Percentiles rank a stretch among this genome's conserved stretches.
Evolutionary conservation across 2,888 invertebrate species (phyloP).

Genomic region (Drosophila recens): DNA sequence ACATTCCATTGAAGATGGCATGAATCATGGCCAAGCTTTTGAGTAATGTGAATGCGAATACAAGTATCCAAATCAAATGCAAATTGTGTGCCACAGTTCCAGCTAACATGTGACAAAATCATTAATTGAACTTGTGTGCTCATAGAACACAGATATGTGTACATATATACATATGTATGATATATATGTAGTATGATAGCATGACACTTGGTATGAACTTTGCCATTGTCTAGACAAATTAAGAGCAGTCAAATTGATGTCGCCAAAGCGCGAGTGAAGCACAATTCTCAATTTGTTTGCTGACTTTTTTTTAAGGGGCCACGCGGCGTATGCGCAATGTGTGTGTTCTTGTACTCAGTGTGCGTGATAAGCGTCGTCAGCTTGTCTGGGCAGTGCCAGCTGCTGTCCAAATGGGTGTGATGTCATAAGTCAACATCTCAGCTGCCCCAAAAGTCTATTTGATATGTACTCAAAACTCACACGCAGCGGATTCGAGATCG

Average conservation of each 20-base stretch:
- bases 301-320: constrained; percentile 20
- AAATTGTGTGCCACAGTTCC: constrained; percentile 45
- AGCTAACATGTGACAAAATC: constrained; percentile 61
- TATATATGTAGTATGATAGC: constrained; percentile 23
- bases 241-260: constrained; percentile 66
- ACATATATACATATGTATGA: neutral
- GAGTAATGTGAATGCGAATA: constrained; percentile 11
- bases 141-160: constrained; percentile 43
- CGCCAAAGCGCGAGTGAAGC: constrained; percentile 46
- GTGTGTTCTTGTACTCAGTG: neutral
- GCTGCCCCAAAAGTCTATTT: constrained; percentile 59
- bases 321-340: constrained; percentile 73
- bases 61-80: constrained; percentile 42
- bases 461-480: constrained; percentile 28
- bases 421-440: constrained; percentile 82
- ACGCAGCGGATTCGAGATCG: constrained; percentile 22
- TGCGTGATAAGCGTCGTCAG: constrained; percentile 61
- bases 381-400: constrained; percentile 63
- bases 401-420: constrained; percentile 64
- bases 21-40: constrained; percentile 56
- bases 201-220: constrained; percentile 64
- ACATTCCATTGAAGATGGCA: constrained; percentile 55
- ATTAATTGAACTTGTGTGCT: constrained; percentile 69
- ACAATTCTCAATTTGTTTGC: constrained; percentile 52
- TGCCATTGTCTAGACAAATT: constrained; percentile 80